A percentile compares a stretch with the other conserved stretches of the same genome.
These are phyloP conservation scores for Drosophila pseudotalamancana DNA, from an alignment of 2,888 invertebrate genomes.

Conservation along the genomic window DNA sequence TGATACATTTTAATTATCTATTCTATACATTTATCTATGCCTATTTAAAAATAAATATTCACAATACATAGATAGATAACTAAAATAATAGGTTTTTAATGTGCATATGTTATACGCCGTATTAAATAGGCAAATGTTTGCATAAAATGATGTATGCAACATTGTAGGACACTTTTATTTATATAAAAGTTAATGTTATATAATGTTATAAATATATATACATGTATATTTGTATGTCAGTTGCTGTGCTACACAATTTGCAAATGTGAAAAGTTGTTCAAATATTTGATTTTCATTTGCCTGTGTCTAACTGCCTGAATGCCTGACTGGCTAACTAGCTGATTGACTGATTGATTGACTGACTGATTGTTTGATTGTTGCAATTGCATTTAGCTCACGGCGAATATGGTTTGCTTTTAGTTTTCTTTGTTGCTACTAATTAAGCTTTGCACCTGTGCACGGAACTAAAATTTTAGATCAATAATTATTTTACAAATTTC, in stretches of 20 bases:
- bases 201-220: background rate
- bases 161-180: background rate
- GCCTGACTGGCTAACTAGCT: constrained; percentile 20
- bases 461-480: constrained; percentile 33
- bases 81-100: constrained; percentile 5
- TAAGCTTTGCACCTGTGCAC: constrained; percentile 43
- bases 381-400: constrained; percentile 37
- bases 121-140: background rate
- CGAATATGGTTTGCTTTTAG: constrained; percentile 5
- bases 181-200: background rate
- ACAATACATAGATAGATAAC: background rate
- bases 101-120: background rate
- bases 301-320: constrained; percentile 29
- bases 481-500: constrained; percentile 7
- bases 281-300: constrained; percentile 55
- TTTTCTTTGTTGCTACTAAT: constrained; percentile 20
- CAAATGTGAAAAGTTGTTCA: constrained; percentile 37
- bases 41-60: background rate
- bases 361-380: constrained; percentile 14
- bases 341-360: constrained; percentile 38
- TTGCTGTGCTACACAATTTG: background rate
- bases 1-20: background rate
- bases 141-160: background rate
- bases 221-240: background rate
- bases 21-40: background rate